Evolutionary conservation across 1,140 invertebrate species (phyloP).

Genomic region (Sarcophaga peregrina): DNA sequence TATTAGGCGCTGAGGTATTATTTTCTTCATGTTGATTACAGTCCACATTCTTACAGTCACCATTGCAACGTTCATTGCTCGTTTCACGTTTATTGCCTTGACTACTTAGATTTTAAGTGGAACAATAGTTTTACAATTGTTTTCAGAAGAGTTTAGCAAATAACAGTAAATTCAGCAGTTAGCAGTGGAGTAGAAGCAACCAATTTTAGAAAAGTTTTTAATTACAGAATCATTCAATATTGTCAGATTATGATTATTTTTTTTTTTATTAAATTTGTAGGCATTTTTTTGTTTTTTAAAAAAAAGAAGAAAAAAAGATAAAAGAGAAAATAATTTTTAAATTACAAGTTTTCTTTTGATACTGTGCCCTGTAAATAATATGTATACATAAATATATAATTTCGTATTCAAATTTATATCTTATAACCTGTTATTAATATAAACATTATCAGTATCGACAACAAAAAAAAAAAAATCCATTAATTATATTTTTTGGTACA

Average conservation of each 20-base stretch:
- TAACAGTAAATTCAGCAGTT: constrained; percentile 43
- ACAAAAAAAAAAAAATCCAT: too few species aligned
- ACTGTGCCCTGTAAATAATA: neutral
- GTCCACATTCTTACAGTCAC: constrained; percentile 59
- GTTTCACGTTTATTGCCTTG: constrained; percentile 17
- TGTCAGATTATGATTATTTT: too few species aligned
- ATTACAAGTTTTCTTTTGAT: constrained; percentile 30
- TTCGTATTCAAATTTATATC: too few species aligned
- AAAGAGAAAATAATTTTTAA: constrained; percentile 34
- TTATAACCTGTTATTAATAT: too few species aligned
- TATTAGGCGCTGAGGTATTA: neutral
- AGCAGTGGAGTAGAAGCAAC: constrained; percentile 45
- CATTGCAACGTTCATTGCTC: constrained; percentile 51
- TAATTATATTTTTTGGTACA: too few species aligned
- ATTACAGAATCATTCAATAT: neutral
- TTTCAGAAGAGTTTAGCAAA: neutral
- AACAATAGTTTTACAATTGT: neutral
- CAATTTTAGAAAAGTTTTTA: constrained; percentile 23
- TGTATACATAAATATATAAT: too few species aligned
- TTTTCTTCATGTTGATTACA: constrained; percentile 53
- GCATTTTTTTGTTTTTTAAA: neutral
- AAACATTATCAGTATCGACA: too few species aligned
- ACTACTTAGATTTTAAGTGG: neutral
- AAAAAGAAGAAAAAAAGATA: constrained; percentile 40
- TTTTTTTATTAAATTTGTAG: neutral